These are phyloP conservation scores for Nylanderia fulva DNA, from an alignment of 1,140 invertebrate genomes.

Conservation along the genomic window DNA sequence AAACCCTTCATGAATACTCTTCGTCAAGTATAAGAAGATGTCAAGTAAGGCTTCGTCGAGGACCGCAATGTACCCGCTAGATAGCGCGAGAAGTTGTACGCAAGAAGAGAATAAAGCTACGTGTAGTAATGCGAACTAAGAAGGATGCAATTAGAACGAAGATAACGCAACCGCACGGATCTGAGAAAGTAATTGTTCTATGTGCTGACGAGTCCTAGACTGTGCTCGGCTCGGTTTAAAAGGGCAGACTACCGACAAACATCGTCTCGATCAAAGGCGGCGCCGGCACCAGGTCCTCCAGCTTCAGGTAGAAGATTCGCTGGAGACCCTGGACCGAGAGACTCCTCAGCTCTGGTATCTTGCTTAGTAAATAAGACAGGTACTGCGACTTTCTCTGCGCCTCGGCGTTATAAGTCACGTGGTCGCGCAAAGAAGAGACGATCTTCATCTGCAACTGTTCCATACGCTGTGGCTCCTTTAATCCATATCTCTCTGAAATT, in stretches of 20 bases:
- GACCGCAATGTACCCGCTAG: constrained; percentile 24
- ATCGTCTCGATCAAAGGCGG: constrained; percentile 97
- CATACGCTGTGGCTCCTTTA: constrained; percentile 96
- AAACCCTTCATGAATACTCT: background rate
- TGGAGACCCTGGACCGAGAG: constrained; percentile 97
- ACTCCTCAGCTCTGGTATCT: constrained; percentile 95
- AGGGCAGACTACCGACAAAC: constrained; percentile 97
- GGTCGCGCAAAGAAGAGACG: constrained; percentile 96
- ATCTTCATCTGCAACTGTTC: constrained; percentile 98
- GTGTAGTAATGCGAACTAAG: constrained; percentile 63
- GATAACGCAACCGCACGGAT: constrained; percentile 64
- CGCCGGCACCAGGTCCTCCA: constrained; percentile 96
- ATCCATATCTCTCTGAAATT: constrained; percentile 94
- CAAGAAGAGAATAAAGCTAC: constrained; percentile 66
- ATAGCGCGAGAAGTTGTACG: constrained; percentile 62
- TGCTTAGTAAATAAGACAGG: constrained; percentile 95
- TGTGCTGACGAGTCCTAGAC: constrained; percentile 52
- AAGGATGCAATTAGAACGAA: constrained; percentile 56
- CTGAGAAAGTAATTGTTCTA: constrained; percentile 62
- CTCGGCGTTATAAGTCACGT: constrained; percentile 97
- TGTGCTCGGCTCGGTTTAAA: constrained; percentile 79
- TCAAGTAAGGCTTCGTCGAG: background rate
- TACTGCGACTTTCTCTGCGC: constrained; percentile 96
- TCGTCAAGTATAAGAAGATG: background rate
- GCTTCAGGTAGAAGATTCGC: constrained; percentile 96